These are phyloP conservation scores for Rhinichthys osculus DNA, from an alignment of 2,797 vertebrate species.

Conservation along the genomic window DNA sequence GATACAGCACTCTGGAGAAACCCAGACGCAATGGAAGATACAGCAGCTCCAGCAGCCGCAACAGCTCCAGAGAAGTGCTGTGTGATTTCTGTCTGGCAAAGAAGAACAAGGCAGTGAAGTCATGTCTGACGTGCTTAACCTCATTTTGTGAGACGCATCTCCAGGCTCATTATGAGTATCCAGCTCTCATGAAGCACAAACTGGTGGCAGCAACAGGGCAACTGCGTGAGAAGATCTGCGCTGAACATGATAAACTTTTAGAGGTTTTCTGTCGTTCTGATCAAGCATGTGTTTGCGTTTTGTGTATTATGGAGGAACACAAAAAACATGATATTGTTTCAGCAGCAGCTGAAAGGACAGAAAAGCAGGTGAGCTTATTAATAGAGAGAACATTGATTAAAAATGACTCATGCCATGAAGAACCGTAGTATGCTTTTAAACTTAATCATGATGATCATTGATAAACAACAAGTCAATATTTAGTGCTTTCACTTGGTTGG, in stretches of 20 bases:
- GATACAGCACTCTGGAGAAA: conserved; percentile 67
- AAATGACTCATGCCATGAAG: neutral
- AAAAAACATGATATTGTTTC: conserved; percentile 82
- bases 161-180: conserved; percentile 87
- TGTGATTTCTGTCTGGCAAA: conserved; percentile 88
- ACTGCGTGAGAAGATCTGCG: conserved; percentile 87
- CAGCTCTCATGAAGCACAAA: conserved; percentile 88
- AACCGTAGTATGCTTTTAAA: neutral
- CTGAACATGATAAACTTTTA: conserved; percentile 86
- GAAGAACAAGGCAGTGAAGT: conserved; percentile 83
- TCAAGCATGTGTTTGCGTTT: conserved; percentile 84
- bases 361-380: conserved; percentile 82
- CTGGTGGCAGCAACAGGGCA: conserved; percentile 85
- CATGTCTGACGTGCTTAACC: conserved; percentile 93
- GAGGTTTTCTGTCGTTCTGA: conserved; percentile 90
- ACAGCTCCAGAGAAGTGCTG: conserved; percentile 61
- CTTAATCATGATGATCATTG: neutral
- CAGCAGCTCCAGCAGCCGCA: conserved; percentile 62
- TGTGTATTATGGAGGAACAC: conserved; percentile 90
- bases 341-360: conserved; percentile 81
- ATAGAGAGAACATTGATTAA: neutral
- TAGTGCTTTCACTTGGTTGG: neutral
- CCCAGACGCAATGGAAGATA: conserved; percentile 65
- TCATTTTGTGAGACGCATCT: conserved; percentile 91
- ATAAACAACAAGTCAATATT: neutral